Evolutionary conservation across 1,140 invertebrate genomes (phyloP).

Genomic region (Diabrotica undecimpunctata): DNA sequence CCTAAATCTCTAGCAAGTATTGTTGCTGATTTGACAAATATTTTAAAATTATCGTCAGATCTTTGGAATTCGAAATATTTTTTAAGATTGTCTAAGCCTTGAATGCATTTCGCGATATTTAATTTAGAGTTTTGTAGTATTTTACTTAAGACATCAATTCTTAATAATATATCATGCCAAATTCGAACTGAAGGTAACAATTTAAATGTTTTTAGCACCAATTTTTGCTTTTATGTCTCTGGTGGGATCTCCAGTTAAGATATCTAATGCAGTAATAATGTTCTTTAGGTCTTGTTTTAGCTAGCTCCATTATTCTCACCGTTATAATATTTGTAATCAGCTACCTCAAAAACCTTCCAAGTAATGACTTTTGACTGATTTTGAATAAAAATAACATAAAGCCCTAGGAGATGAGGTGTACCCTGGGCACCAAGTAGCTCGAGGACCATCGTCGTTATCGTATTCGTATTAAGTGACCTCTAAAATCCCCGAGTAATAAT

Average conservation of each 20-base stretch:
- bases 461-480: no score
- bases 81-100: not conserved
- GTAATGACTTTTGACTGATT: no score
- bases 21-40: not conserved
- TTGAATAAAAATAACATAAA: no score
- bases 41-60: not conserved
- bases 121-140: not conserved
- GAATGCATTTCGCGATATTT: not conserved
- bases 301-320: no score
- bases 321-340: no score
- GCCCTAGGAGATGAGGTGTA: no score
- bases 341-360: no score
- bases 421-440: no score
- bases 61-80: not conserved
- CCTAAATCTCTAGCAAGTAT: not conserved
- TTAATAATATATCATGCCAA: not conserved
- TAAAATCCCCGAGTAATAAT: no score
- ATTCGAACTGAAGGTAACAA: not conserved
- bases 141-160: not conserved
- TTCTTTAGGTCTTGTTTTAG: not conserved
- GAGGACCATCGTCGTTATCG: no score
- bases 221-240: not conserved
- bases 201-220: not conserved
- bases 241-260: not conserved
- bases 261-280: not conserved